These are phyloP conservation scores for Manduca sexta DNA, from an alignment of 1,140 invertebrate species.

Conservation along the genomic window DNA sequence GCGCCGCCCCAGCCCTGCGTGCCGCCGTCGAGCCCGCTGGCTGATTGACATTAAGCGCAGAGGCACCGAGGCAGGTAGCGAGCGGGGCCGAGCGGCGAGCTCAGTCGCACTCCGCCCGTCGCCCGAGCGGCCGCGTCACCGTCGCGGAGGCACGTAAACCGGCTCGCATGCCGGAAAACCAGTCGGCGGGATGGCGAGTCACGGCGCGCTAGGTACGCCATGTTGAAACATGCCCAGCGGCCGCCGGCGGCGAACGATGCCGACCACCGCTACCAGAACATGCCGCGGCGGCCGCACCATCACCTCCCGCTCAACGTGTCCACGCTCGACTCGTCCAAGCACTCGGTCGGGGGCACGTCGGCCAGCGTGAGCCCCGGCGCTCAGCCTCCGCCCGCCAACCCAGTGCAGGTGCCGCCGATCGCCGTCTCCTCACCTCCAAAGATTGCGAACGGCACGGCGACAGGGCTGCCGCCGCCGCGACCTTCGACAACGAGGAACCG, in stretches of 20 bases:
- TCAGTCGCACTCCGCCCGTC: constrained; percentile 50
- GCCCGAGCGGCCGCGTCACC: constrained; percentile 36
- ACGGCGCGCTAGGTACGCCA: constrained; percentile 53
- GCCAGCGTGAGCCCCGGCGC: constrained; percentile 71
- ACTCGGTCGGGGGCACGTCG: constrained; percentile 79
- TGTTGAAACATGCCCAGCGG: constrained; percentile 72
- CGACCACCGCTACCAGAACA: constrained; percentile 70
- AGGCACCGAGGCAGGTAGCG: constrained; percentile 48
- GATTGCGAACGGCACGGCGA: constrained; percentile 64
- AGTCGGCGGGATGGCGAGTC: constrained; percentile 55
- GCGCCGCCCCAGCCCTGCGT: constrained; percentile 25
- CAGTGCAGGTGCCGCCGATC: constrained; percentile 41
- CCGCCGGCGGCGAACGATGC: constrained; percentile 64
- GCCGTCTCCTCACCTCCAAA: constrained; percentile 52
- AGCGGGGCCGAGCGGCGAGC: constrained; percentile 15
- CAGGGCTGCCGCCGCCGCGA: constrained; percentile 67
- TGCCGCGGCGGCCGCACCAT: constrained; percentile 70
- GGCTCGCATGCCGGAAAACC: constrained; percentile 51
- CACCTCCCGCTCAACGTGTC: constrained; percentile 80
- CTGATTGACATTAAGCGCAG: constrained; percentile 55
- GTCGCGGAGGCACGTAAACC: constrained; percentile 18
- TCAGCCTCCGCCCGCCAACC: constrained; percentile 30
- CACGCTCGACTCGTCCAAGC: constrained; percentile 79
- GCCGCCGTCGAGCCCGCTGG: constrained; percentile 13
- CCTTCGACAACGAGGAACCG: constrained; percentile 45